These are phyloP conservation scores for Latheticus oryzae DNA, from an alignment of 2,888 invertebrate species.

Conservation along the genomic window DNA sequence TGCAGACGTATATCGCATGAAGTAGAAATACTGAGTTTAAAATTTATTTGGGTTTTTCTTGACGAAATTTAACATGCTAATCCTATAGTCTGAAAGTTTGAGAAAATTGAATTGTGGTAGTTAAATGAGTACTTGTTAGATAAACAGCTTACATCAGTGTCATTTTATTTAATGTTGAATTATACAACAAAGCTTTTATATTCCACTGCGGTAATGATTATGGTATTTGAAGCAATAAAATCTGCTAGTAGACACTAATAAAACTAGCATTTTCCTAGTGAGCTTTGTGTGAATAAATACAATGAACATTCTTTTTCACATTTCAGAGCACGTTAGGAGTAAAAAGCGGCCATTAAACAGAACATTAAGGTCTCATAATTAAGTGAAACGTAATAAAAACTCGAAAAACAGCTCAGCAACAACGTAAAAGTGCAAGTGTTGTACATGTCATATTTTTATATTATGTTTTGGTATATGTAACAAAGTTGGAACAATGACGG, in stretches of 20 bases:
- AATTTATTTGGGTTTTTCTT: not conserved
- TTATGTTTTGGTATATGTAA: slow-evolving; percentile 15
- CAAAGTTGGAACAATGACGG: slow-evolving; percentile 20
- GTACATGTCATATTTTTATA: slow-evolving; percentile 24
- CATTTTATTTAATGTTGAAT: too few relatives aligned
- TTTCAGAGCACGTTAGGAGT: slow-evolving; percentile 30
- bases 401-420: slow-evolving; percentile 2
- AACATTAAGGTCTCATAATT: slow-evolving; percentile 34
- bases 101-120: slow-evolving; percentile 8
- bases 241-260: slow-evolving; percentile 4
- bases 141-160: slow-evolving; percentile 20
- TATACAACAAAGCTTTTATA: too few relatives aligned
- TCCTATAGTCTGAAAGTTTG: slow-evolving; percentile 8
- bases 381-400: slow-evolving; percentile 23
- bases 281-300: slow-evolving; percentile 20
- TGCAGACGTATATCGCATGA: too few relatives aligned
- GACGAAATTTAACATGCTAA: slow-evolving; percentile 10
- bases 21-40: too few relatives aligned
- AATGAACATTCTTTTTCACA: slow-evolving; percentile 36
- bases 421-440: slow-evolving; percentile 21
- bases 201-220: too few relatives aligned
- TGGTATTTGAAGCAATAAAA: slow-evolving; percentile 6
- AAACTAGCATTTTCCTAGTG: slow-evolving; percentile 10
- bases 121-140: slow-evolving; percentile 16
- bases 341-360: slow-evolving; percentile 31